phyloP scores from a whole-genome alignment of 2,888 invertebrate genomes.

The Drosophila engyochracea region DNA sequence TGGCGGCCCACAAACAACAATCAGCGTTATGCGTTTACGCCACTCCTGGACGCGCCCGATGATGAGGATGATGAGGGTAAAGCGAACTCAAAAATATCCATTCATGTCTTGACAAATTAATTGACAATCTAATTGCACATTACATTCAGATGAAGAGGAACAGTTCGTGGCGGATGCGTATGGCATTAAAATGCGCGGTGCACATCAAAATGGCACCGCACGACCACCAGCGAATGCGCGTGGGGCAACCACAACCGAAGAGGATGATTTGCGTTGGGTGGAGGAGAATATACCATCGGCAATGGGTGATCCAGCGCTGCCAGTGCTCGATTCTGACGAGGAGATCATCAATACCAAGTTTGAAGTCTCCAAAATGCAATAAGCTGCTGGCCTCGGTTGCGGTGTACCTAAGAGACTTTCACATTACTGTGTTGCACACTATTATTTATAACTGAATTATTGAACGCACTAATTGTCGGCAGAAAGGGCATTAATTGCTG shows the following conservation, averaged over 20 bases:
- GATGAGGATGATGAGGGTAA: constrained; percentile 90
- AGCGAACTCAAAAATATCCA: neutral
- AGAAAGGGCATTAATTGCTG: constrained; percentile 44
- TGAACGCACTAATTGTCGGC: constrained; percentile 41
- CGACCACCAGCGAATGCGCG: constrained; percentile 83
- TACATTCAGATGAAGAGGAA: constrained; percentile 90
- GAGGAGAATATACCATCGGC: constrained; percentile 96
- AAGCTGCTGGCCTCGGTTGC: constrained; percentile 49
- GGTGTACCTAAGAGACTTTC: constrained; percentile 58
- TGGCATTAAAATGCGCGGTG: constrained; percentile 91
- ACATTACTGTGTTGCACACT: constrained; percentile 45
- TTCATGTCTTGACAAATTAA: neutral
- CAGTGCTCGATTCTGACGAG: constrained; percentile 91
- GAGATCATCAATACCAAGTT: constrained; percentile 94
- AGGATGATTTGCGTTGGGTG: constrained; percentile 95
- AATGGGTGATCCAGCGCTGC: constrained; percentile 89
- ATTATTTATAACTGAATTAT: constrained; percentile 40
- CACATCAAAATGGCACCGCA: constrained; percentile 85
- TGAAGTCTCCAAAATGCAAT: constrained; percentile 96
- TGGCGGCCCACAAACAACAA: constrained; percentile 99
- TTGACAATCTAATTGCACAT: neutral
- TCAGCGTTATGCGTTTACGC: constrained; percentile 97
- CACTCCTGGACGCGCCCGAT: constrained; percentile 93
- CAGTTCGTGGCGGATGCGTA: constrained; percentile 94
- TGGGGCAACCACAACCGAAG: constrained; percentile 86